Conservation (phyloP, 1,140 invertebrate genomes). For the Orchestia grillus region DNA sequence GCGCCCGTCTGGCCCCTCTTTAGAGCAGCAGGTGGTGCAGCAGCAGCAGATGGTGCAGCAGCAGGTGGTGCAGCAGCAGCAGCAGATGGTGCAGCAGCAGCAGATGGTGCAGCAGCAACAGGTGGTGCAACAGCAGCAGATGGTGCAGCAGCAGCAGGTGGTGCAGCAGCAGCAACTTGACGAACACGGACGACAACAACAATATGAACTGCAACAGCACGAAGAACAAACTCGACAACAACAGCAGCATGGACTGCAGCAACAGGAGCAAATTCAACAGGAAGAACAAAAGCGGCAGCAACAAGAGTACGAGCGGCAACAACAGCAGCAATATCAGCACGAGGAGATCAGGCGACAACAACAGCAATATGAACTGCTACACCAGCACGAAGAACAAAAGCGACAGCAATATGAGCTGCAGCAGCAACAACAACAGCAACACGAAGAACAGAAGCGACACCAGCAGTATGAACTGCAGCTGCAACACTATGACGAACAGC, state of each 20-base stretch:
- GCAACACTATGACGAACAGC: neutral
- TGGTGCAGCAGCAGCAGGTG: neutral
- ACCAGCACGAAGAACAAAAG: no score
- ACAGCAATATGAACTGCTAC: neutral
- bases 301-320: neutral
- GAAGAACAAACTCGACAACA: neutral
- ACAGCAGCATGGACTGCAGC: neutral
- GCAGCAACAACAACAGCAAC: neutral
- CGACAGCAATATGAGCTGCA: neutral
- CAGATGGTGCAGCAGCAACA: neutral
- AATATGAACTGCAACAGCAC: neutral
- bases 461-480: neutral
- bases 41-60: neutral
- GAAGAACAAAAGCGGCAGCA: neutral
- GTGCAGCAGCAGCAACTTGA: neutral
- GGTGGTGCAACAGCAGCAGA: neutral
- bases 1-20: neutral
- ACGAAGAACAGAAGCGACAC: neutral
- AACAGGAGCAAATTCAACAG: neutral
- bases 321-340: neutral
- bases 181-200: neutral
- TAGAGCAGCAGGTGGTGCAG: neutral
- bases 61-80: neutral
- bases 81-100: neutral
- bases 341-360: no score